Conservation (phyloP, 2,797 vertebrate genomes). For the Eospalax fontanierii region DNA sequence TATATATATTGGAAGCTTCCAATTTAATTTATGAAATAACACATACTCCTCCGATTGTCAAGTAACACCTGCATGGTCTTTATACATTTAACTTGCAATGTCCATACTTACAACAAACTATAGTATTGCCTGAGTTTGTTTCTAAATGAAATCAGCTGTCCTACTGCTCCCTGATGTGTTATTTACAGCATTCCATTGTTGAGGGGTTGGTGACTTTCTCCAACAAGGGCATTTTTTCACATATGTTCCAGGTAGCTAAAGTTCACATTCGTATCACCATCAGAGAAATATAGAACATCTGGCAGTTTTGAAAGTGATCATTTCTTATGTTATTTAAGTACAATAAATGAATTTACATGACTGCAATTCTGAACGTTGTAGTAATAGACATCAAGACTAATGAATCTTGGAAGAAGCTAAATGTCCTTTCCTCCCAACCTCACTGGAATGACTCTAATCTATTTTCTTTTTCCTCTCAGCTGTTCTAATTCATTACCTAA, state of each 20-base stretch:
- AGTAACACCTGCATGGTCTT: not conserved
- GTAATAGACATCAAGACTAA: constrained; percentile 68
- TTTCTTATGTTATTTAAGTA: constrained; percentile 81
- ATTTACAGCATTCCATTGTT: constrained; percentile 42
- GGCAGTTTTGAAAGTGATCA: constrained; percentile 71
- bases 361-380: constrained; percentile 59
- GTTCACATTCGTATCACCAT: constrained; percentile 70
- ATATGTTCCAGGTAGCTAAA: constrained; percentile 75
- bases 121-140: not conserved
- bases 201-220: constrained; percentile 57
- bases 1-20: not conserved
- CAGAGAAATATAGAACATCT: constrained; percentile 76
- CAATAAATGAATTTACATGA: constrained; percentile 75
- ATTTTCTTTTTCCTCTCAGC: constrained; percentile 67
- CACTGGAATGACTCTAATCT: constrained; percentile 71
- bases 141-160: constrained; percentile 34
- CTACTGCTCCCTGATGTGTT: constrained; percentile 12
- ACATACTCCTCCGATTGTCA: not conserved
- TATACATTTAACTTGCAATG: not conserved
- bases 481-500: constrained; percentile 80
- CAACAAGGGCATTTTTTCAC: constrained; percentile 69
- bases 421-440: constrained; percentile 63
- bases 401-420: constrained; percentile 74
- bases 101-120: not conserved
- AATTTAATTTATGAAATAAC: not conserved